phyloP scores from a whole-genome alignment of 2,113 vertebrate genomes.

The Chaetodon auriga region DNA sequence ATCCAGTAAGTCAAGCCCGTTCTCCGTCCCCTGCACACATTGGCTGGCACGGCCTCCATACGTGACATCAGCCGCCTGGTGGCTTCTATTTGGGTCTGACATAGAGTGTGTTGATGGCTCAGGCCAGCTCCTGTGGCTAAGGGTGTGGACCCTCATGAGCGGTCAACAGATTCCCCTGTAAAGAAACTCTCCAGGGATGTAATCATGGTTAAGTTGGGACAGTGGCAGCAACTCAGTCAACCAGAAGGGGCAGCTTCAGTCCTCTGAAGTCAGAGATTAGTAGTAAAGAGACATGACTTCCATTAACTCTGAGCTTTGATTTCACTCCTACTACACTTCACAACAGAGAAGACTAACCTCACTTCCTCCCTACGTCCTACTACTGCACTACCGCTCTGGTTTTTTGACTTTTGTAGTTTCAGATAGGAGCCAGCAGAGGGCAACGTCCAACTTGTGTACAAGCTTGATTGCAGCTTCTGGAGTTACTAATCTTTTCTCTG shows the following conservation, averaged over 20 bases:
- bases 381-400: not conserved
- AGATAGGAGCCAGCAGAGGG: slow-evolving; percentile 57
- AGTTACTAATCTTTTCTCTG: not conserved
- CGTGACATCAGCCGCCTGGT: slow-evolving; percentile 73
- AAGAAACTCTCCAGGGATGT: slow-evolving; percentile 64
- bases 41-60: slow-evolving; percentile 33
- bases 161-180: slow-evolving; percentile 64
- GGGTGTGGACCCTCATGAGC: slow-evolving; percentile 74
- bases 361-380: too few relatives aligned
- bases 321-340: not conserved
- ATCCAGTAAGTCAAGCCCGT: slow-evolving; percentile 4
- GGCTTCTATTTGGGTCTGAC: slow-evolving; percentile 70
- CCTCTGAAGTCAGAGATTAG: slow-evolving; percentile 21
- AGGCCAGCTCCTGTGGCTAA: slow-evolving; percentile 66
- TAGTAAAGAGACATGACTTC: slow-evolving; percentile 1
- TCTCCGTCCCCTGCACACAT: slow-evolving; percentile 15
- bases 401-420: slow-evolving; percentile 6
- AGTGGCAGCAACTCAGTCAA: slow-evolving; percentile 38
- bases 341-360: not conserved
- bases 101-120: slow-evolving; percentile 50
- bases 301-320: slow-evolving; percentile 2
- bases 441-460: slow-evolving; percentile 12
- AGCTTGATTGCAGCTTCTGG: not conserved
- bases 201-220: slow-evolving; percentile 59
- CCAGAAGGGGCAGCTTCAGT: slow-evolving; percentile 12